A percentile compares a stretch with the other conserved stretches of the same genome.
Conservation (phyloP, 2,797 vertebrate species). For the Capromys pilorides region DNA sequence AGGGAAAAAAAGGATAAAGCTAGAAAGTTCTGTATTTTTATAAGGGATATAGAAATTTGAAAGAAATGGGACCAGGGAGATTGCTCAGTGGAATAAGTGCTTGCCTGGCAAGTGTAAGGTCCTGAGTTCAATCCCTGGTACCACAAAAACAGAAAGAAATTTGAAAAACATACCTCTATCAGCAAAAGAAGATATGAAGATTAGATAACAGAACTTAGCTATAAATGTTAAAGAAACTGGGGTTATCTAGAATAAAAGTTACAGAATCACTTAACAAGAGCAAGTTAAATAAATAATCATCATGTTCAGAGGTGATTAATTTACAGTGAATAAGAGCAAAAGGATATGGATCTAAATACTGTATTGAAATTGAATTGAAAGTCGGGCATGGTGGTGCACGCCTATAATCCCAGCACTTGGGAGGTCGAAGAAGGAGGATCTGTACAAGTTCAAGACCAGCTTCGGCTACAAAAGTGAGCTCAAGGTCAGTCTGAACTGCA, state of each 20-base stretch:
- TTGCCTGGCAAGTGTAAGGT: no score
- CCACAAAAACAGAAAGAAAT: neutral
- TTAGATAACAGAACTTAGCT: constrained; percentile 35
- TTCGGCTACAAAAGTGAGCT: no score
- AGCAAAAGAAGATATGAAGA: constrained; percentile 38
- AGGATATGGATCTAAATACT: constrained; percentile 19
- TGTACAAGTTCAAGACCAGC: no score
- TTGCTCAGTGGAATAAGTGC: no score
- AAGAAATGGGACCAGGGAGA: neutral
- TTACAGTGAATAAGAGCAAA: constrained; percentile 45
- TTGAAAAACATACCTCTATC: neutral
- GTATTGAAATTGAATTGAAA: neutral
- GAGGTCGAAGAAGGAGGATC: no score
- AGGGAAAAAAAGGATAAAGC: neutral
- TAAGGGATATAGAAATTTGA: constrained; percentile 31
- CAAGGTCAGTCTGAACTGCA: no score
- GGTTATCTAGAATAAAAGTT: constrained; percentile 21
- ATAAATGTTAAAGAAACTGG: constrained; percentile 16
- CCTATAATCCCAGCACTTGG: no score
- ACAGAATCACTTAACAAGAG: neutral
- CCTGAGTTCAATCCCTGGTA: no score
- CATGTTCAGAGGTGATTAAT: neutral
- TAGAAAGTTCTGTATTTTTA: constrained; percentile 42
- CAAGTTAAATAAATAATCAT: constrained; percentile 47
- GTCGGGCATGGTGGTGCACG: no score